A percentile compares a stretch with the other conserved stretches of the same genome.
phyloP scores from a whole-genome alignment of 2,113 vertebrate genomes.

The Lasiurus borealis region DNA sequence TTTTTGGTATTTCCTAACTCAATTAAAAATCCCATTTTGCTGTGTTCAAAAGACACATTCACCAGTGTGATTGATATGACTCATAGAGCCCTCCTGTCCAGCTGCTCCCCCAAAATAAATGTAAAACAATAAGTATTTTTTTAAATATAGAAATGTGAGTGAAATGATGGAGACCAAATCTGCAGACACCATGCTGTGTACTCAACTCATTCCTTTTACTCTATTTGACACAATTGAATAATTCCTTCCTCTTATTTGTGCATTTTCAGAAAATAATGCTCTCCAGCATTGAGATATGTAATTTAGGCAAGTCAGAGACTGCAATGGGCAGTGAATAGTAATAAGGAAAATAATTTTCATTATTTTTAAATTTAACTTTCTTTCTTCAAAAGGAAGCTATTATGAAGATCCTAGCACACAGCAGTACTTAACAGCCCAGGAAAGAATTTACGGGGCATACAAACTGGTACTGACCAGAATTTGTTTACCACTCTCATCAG shows the following conservation, averaged over 20 bases:
- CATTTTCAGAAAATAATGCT: slow-evolving; percentile 28
- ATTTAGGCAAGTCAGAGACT: background rate
- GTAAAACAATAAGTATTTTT: background rate
- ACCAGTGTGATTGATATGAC: background rate
- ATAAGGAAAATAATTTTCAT: background rate
- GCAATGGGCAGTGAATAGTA: background rate
- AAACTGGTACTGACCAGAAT: background rate
- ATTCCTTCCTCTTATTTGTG: background rate
- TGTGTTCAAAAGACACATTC: background rate
- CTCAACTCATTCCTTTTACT: background rate
- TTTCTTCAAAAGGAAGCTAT: background rate
- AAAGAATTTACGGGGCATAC: background rate
- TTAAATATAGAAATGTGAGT: background rate
- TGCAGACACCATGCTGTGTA: background rate
- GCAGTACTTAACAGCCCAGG: background rate
- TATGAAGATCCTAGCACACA: background rate
- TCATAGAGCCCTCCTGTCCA: background rate
- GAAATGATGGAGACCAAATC: background rate
- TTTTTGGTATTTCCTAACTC: slow-evolving; percentile 16
- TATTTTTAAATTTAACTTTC: background rate
- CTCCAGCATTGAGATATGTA: background rate
- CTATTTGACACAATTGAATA: background rate
- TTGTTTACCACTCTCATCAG: background rate
- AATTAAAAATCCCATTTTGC: slow-evolving; percentile 8
- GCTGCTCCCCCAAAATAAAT: background rate